These are phyloP conservation scores for Cephus runcator DNA, from an alignment of 2,888 invertebrate species.

Conservation along the genomic window DNA sequence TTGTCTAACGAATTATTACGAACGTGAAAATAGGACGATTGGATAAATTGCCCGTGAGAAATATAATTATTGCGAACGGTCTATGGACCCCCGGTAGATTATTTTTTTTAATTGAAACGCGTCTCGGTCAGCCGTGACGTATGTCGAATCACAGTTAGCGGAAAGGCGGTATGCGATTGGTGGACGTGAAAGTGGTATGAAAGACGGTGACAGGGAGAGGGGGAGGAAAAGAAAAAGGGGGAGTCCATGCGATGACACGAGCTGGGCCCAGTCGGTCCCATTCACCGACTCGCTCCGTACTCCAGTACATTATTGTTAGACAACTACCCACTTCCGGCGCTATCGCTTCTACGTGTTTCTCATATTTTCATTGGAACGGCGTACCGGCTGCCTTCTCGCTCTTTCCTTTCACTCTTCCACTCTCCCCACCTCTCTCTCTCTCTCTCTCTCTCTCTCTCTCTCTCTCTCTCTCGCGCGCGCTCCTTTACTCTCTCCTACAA, in stretches of 20 bases:
- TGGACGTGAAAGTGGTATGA: constrained; percentile 7
- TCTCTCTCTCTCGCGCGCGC: constrained; percentile 1
- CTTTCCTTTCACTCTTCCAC: background rate
- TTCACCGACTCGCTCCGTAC: constrained; percentile 55
- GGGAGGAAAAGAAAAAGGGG: background rate
- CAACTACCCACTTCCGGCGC: constrained; percentile 61
- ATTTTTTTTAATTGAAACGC: background rate
- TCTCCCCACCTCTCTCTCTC: background rate
- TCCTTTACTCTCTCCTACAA: constrained; percentile 11
- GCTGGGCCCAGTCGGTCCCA: constrained; percentile 31
- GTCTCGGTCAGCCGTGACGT: background rate
- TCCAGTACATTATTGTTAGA: constrained; percentile 61
- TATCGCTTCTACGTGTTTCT: constrained; percentile 60
- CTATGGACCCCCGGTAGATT: too few species aligned
- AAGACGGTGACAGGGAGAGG: background rate
- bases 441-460: constrained; percentile 6
- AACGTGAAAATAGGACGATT: too few species aligned
- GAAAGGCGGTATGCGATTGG: constrained; percentile 35
- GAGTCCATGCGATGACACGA: background rate
- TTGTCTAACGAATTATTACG: background rate
- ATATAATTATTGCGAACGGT: background rate
- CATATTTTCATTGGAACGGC: constrained; percentile 52
- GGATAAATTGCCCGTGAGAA: too few species aligned
- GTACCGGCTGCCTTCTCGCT: background rate
- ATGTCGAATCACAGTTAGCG: background rate